These are phyloP conservation scores for Xylota sylvarum DNA, from an alignment of 2,888 invertebrate genomes.

Conservation along the genomic window DNA sequence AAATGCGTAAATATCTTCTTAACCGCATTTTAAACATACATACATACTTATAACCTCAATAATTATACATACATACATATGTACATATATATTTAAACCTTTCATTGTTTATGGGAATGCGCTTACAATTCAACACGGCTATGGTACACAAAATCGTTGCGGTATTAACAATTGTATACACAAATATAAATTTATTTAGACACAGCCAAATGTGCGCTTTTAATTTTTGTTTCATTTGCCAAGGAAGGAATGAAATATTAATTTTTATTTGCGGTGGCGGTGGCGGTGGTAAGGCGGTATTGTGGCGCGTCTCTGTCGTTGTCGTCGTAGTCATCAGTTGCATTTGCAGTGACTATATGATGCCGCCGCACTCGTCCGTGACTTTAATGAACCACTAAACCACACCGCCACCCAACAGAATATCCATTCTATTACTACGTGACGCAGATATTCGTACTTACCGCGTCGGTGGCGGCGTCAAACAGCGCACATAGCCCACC, in stretches of 20 bases:
- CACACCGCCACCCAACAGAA: conserved; percentile 64
- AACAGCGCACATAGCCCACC: conserved; percentile 24
- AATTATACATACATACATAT: background rate
- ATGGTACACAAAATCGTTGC: background rate
- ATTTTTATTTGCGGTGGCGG: conserved; percentile 65
- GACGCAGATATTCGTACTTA: conserved; percentile 45
- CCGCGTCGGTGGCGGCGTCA: conserved; percentile 23
- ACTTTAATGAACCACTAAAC: conserved; percentile 74
- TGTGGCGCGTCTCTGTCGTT: conserved; percentile 41
- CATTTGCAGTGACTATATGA: conserved; percentile 42
- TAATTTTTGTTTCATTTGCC: conserved; percentile 30
- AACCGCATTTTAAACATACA: conserved; percentile 29
- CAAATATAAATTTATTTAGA: background rate
- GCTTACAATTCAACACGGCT: conserved; percentile 3
- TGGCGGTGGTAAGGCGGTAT: background rate
- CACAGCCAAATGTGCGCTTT: conserved; percentile 11
- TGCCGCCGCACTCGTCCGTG: conserved; percentile 73
- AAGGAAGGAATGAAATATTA: conserved; percentile 39
- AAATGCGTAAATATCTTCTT: conserved; percentile 29
- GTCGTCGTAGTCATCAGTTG: conserved; percentile 52
- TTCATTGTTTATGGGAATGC: conserved; percentile 13
- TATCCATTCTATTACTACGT: conserved; percentile 59
- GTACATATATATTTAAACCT: conserved; percentile 11
- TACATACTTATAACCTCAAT: conserved; percentile 23
- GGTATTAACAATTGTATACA: background rate